These are phyloP conservation scores for Parnassius mnemosyne DNA, from an alignment of 2,888 invertebrate genomes.

Conservation along the genomic window DNA sequence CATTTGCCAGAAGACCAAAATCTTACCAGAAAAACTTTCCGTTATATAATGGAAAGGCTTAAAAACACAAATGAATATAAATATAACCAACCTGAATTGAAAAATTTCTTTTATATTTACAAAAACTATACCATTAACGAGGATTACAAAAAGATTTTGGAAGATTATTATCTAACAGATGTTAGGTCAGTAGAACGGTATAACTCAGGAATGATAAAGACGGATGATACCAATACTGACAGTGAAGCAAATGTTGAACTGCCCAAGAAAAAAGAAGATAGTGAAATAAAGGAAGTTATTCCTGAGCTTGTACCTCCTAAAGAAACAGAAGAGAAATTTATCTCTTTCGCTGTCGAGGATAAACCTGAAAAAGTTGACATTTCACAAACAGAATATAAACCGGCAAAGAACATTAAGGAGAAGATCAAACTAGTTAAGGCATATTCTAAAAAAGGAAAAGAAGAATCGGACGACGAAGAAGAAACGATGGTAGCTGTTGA, in stretches of 20 bases:
- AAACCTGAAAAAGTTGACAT: constrained; percentile 68
- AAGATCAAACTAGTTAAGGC: constrained; percentile 78
- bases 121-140: constrained; percentile 83
- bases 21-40: constrained; percentile 70
- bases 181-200: constrained; percentile 79
- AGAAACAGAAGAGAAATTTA: constrained; percentile 77
- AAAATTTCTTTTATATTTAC: constrained; percentile 85
- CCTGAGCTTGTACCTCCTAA: constrained; percentile 62
- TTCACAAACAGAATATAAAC: constrained; percentile 58
- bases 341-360: constrained; percentile 74
- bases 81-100: constrained; percentile 80
- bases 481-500: constrained; percentile 83
- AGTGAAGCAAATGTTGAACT: constrained; percentile 54
- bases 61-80: constrained; percentile 72
- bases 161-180: constrained; percentile 82
- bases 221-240: constrained; percentile 50
- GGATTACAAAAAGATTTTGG: constrained; percentile 79
- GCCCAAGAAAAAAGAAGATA: constrained; percentile 56
- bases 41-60: constrained; percentile 72
- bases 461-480: constrained; percentile 71
- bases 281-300: constrained; percentile 49
- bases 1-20: constrained; percentile 76
- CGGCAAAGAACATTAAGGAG: constrained; percentile 75
- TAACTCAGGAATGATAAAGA: constrained; percentile 50
- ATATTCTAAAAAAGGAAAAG: constrained; percentile 69